Evolutionary conservation across 2,113 vertebrate genomes (phyloP).

Genomic region (Mastomys coucha): DNA sequence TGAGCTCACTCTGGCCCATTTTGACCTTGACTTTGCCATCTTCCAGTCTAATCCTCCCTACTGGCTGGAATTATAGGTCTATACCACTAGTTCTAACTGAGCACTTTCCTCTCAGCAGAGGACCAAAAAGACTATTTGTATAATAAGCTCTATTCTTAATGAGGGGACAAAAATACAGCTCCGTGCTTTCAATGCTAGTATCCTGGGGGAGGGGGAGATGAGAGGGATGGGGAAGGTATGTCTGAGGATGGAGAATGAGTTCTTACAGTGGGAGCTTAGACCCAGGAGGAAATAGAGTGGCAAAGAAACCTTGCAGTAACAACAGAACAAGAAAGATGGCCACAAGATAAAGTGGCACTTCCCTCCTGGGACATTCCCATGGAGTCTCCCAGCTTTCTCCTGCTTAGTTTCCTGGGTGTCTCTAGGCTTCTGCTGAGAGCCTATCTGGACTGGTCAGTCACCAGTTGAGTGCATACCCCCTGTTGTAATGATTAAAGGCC

Average conservation of each 20-base stretch:
- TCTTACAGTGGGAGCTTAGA: background rate
- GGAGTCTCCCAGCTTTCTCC: background rate
- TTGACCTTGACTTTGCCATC: background rate
- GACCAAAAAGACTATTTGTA: background rate
- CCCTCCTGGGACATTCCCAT: no score
- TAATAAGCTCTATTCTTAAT: background rate
- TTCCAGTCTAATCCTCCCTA: background rate
- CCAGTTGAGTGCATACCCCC: background rate
- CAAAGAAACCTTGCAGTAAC: fast-evolving
- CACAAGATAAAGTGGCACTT: fast-evolving
- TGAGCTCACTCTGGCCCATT: background rate
- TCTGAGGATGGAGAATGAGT: fast-evolving
- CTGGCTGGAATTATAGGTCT: background rate
- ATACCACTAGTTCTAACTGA: background rate
- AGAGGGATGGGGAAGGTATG: background rate
- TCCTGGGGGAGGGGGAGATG: no score
- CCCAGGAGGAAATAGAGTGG: fast-evolving
- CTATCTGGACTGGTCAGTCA: background rate
- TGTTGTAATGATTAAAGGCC: background rate
- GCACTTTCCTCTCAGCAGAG: background rate
- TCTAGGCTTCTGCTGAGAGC: fast-evolving
- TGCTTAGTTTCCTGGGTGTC: no score
- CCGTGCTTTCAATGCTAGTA: background rate
- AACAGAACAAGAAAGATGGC: background rate
- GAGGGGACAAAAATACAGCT: background rate